Evolutionary conservation across 2,797 vertebrate species (phyloP), one percentile per base, ranked within the genome.

Genomic region (Numenius phaeopus): DNA sequence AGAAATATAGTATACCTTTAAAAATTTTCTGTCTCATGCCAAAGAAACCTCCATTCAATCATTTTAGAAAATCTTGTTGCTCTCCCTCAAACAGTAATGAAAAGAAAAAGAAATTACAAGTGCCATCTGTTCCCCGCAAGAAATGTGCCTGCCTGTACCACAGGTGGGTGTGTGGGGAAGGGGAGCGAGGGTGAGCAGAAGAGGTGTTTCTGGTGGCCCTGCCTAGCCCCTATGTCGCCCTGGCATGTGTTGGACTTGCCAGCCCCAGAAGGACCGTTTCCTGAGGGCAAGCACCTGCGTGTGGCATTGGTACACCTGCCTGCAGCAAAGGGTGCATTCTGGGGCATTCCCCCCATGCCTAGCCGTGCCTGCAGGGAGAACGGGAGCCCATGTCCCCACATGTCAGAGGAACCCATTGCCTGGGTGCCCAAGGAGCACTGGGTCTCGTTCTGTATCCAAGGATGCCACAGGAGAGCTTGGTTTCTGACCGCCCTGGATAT

Each of bases 1-100:
- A 98, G 98, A 98, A 98, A 98, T 98, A 98, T 98, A 98, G 97
- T 98, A 98, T 98, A 97, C 98, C 98, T 97, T 98, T 98, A 98
- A 98, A 98, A 98, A 98, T 98, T 75, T 96, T 96, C 98, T 96
- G 80, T 97, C 97, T 97, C 97, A 67, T 97, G 97, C 97, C 97
- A 97, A 97, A 97, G 97, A 96, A 96, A 96, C 96, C 95, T 97
- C 89, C 93, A 95, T 95, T 97, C 95, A 96, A 82, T 95, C 95
- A 26, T 47, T 97, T 98, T 97, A 96, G 94, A 97, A 97, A 98
- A 97, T 88, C 94, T 91, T 17, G 61, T 95, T 11, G 46, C 87
- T 96, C 70, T 96, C 66, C 94, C 61, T 97, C 92, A 71, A 96
- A 97, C 16, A 15, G 57, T 87, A 97, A 97, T 24, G 14, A 96